A percentile compares a stretch with the other conserved stretches of the same genome.
Evolutionary conservation across 2,888 invertebrate species (phyloP).

Genomic region (Notodonta dromedarius): DNA sequence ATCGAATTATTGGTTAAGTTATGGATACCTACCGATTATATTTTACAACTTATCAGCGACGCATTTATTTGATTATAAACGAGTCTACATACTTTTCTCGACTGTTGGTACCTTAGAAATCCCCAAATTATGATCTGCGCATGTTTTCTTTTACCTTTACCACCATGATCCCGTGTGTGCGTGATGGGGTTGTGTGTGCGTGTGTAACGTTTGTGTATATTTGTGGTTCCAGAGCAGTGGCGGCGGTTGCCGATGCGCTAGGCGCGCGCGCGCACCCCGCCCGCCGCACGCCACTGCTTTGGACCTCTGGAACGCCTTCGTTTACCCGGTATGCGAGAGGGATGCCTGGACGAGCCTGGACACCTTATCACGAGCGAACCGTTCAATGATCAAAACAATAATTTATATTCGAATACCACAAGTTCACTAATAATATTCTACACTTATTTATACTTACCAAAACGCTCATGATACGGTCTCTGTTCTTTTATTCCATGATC

Average conservation of each 20-base stretch:
- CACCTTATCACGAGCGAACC: conserved; percentile 40
- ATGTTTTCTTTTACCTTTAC: conserved; percentile 17
- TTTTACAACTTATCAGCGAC: too few relatives aligned
- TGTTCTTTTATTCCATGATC: conserved; percentile 38
- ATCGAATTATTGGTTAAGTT: conserved; percentile 19
- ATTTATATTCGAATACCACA: too few relatives aligned
- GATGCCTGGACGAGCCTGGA: conserved; percentile 64
- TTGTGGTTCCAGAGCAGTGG: conserved; percentile 85
- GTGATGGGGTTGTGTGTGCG: conserved; percentile 46
- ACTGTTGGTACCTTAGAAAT: conserved; percentile 34
- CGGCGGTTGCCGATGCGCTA: conserved; percentile 83
- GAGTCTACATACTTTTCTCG: too few relatives aligned
- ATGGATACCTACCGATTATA: background rate
- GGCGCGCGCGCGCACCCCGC: conserved; percentile 86
- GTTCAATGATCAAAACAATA: background rate
- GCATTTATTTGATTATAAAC: too few relatives aligned
- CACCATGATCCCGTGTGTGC: conserved; percentile 31
- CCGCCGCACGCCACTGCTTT: conserved; percentile 89
- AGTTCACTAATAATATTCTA: background rate
- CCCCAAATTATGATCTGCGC: conserved; percentile 15
- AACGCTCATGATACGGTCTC: conserved; percentile 40
- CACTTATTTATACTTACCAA: background rate
- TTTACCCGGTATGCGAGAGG: conserved; percentile 86
- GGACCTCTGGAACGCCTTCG: conserved; percentile 87
- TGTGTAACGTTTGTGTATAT: conserved; percentile 77